phyloP scores from a whole-genome alignment of 1,140 invertebrate genomes.

The Chionoecetes opilio region DNA sequence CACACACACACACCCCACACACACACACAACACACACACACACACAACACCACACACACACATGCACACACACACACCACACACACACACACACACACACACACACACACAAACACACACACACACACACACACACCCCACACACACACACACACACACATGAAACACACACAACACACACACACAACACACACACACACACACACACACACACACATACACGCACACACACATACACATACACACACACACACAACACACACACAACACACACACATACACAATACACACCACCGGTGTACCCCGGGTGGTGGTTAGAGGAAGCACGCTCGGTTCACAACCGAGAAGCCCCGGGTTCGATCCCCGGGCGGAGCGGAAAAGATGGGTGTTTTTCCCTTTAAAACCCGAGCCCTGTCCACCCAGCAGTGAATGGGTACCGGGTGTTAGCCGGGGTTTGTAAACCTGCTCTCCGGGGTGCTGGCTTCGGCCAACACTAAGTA shows the following conservation, averaged over 20 bases:
- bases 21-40: neutral
- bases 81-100: no score
- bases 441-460: no score
- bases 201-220: slow-evolving; percentile 55
- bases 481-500: no score
- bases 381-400: no score
- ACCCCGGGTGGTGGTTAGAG: neutral
- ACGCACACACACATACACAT: slow-evolving; percentile 31
- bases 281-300: neutral
- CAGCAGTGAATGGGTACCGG: no score
- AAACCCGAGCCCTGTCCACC: no score
- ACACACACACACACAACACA: neutral
- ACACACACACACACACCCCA: slow-evolving; percentile 50
- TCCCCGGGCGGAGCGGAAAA: no score
- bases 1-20: slow-evolving; percentile 54
- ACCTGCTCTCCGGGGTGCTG: no score
- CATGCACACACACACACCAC: no score
- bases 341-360: no score
- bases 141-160: neutral
- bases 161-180: neutral
- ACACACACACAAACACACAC: slow-evolving; percentile 53
- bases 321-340: neutral
- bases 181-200: slow-evolving; percentile 57
- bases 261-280: neutral
- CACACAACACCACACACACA: no score